Percentiles rank a stretch among this genome's conserved stretches.
These are phyloP conservation scores for Peromyscus eremicus DNA, from an alignment of 2,797 vertebrate species.

Conservation along the genomic window DNA sequence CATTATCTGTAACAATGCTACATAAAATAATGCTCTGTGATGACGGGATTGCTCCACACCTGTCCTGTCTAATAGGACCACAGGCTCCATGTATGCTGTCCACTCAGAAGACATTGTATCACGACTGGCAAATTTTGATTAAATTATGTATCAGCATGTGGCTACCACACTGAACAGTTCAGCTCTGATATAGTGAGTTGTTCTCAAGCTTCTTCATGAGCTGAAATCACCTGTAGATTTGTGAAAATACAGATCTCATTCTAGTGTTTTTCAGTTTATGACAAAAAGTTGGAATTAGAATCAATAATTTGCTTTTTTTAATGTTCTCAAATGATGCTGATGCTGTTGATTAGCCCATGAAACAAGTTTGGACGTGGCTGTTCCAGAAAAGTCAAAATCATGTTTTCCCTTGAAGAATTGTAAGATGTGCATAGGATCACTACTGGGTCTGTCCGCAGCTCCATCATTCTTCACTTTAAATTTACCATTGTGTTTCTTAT, in stretches of 20 bases:
- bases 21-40: not conserved
- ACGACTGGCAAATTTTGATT: not conserved
- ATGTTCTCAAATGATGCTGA: not conserved
- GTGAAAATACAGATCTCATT: not conserved
- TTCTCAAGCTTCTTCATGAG: not conserved
- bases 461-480: not conserved
- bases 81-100: not conserved
- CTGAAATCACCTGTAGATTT: not conserved
- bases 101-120: not conserved
- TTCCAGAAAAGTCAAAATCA: not conserved
- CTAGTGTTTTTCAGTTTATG: not conserved
- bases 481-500: not conserved
- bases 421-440: not conserved
- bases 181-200: not conserved
- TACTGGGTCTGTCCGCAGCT: not conserved
- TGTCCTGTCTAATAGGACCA: not conserved
- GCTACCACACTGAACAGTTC: not conserved
- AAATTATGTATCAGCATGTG: not conserved
- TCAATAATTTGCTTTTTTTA: slow-evolving; percentile 4
- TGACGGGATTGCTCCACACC: not conserved
- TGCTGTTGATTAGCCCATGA: not conserved
- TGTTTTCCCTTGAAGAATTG: not conserved
- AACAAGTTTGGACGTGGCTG: not conserved
- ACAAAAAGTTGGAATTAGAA: not conserved
- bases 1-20: not conserved